These are phyloP conservation scores for Sarcoramphus papa DNA, from an alignment of 2,797 vertebrate genomes.

Conservation along the genomic window DNA sequence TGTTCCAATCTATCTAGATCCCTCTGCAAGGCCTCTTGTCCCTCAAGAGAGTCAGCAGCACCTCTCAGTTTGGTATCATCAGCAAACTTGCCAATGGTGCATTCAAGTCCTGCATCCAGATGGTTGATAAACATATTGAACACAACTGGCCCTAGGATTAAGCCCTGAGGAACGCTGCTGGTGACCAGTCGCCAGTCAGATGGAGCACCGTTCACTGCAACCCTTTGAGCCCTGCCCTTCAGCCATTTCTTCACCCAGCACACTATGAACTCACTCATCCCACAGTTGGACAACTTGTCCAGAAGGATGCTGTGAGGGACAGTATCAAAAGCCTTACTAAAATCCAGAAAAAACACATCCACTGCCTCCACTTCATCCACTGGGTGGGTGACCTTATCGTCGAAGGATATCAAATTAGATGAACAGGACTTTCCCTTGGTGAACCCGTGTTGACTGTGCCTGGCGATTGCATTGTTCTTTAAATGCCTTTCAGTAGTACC, in stretches of 20 bases:
- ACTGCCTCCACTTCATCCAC: fast-evolving
- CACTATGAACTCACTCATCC: background rate
- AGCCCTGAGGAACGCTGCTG: background rate
- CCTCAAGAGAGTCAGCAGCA: background rate
- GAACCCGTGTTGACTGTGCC: background rate
- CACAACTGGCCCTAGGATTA: background rate
- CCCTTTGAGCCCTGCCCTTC: background rate
- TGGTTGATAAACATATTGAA: fast-evolving
- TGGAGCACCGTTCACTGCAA: background rate
- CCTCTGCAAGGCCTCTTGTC: background rate
- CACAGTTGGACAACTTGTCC: background rate
- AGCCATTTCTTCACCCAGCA: background rate
- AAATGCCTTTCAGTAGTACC: background rate
- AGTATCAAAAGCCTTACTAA: background rate
- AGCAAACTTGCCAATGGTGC: background rate
- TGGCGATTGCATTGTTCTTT: background rate
- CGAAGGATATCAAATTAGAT: background rate
- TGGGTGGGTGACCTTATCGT: fast-evolving
- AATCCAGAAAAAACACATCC: background rate
- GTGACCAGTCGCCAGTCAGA: background rate
- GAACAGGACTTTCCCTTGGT: background rate
- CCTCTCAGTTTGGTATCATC: background rate
- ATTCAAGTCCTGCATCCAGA: background rate
- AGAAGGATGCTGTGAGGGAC: background rate
- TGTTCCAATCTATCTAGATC: background rate